Conservation (phyloP, 2,113 vertebrate genomes). For the Strigops habroptila region DNA sequence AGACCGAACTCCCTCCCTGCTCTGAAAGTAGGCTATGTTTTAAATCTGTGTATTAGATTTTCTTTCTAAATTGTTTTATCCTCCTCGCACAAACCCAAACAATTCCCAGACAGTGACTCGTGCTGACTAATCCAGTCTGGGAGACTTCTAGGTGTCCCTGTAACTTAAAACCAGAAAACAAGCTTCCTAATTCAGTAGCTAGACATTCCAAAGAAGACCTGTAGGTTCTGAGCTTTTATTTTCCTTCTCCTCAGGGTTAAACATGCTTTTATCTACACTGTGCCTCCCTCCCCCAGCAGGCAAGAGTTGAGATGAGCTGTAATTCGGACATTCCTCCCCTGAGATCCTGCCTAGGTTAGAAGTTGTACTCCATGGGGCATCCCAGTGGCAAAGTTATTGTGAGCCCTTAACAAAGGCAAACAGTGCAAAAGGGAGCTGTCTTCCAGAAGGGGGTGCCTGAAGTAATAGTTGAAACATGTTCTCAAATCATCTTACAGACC, state of each 20-base stretch:
- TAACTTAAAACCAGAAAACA: conserved; percentile 67
- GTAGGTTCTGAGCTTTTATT: conserved; percentile 56
- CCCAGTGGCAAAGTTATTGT: background rate
- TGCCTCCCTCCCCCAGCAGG: conserved; percentile 40
- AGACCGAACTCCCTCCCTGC: background rate
- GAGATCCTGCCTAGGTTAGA: background rate
- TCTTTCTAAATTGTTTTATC: conserved; percentile 65
- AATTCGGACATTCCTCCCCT: conserved; percentile 50
- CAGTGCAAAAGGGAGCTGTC: background rate
- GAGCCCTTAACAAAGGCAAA: background rate
- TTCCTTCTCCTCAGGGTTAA: conserved; percentile 58
- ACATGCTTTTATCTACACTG: conserved; percentile 32
- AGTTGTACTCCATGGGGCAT: background rate
- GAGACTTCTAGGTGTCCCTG: conserved; percentile 67
- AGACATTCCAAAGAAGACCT: conserved; percentile 65
- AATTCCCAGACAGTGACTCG: conserved; percentile 74
- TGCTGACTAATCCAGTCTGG: conserved; percentile 73
- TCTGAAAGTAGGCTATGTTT: background rate
- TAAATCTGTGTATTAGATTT: conserved; percentile 64
- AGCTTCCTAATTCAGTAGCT: conserved; percentile 66
- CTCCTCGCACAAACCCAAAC: conserved; percentile 60
- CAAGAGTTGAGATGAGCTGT: conserved; percentile 16
- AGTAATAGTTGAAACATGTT: background rate
- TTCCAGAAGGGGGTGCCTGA: background rate
- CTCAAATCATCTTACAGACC: background rate